Percentiles rank a stretch among this genome's conserved stretches.
Conservation (phyloP, 2,888 invertebrate species). For the Acronicta aceris region DNA sequence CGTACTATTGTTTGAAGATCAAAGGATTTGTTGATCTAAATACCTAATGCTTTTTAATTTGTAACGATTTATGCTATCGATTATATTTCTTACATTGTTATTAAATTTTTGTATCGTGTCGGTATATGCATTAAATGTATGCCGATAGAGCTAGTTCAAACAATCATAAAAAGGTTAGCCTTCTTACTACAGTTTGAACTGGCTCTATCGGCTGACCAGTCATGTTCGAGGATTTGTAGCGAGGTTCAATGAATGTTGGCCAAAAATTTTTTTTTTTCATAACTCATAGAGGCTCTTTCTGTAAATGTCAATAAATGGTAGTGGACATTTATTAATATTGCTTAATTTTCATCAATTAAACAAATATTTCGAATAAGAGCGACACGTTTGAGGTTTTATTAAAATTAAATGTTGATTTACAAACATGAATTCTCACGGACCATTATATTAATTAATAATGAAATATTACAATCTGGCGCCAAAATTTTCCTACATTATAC, state of each 20-base stretch:
- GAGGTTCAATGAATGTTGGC: too few species aligned
- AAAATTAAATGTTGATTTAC: slow-evolving; percentile 3
- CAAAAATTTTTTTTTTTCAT: too few species aligned
- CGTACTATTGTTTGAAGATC: slow-evolving; percentile 13
- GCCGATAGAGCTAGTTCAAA: background rate
- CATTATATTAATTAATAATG: slow-evolving; percentile 34
- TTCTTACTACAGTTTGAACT: too few species aligned
- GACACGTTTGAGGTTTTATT: slow-evolving; percentile 12
- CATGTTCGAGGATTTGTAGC: too few species aligned
- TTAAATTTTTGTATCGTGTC: background rate
- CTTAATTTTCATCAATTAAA: too few species aligned
- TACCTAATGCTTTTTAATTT: slow-evolving; percentile 15
- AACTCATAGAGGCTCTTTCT: too few species aligned
- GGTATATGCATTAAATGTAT: background rate
- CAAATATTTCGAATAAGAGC: slow-evolving; percentile 8
- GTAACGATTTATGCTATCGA: slow-evolving; percentile 15
- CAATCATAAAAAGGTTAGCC: too few species aligned
- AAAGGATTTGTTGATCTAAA: slow-evolving; percentile 33
- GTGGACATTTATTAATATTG: too few species aligned
- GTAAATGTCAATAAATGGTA: too few species aligned
- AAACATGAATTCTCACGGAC: slow-evolving; percentile 17
- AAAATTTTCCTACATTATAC: slow-evolving; percentile 30
- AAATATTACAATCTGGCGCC: slow-evolving; percentile 29
- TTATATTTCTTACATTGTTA: background rate
- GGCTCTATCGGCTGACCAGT: too few species aligned